phyloP scores from a whole-genome alignment of 2,113 vertebrate genomes.

The Cyrtonyx montezumae region DNA sequence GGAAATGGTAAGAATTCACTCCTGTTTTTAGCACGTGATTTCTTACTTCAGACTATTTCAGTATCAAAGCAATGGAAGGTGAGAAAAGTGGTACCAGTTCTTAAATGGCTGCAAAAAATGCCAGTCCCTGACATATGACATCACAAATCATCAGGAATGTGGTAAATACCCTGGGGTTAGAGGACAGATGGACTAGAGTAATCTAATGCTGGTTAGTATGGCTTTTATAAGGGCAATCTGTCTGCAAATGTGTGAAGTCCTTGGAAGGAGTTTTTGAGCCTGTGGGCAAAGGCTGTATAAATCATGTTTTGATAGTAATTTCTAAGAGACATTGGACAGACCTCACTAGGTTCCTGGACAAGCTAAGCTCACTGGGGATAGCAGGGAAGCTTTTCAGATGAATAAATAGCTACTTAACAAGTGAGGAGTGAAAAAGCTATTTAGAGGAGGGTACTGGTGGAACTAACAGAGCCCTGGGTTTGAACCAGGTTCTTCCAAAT shows the following conservation, averaged over 20 bases:
- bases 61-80: constrained; percentile 1
- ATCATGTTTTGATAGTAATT: not conserved
- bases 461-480: not conserved
- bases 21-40: not conserved
- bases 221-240: not conserved
- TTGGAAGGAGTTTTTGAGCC: not conserved
- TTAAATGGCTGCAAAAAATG: not conserved
- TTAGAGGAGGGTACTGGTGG: not conserved
- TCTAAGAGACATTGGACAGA: not conserved
- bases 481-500: not conserved
- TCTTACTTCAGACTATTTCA: not conserved
- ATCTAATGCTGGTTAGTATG: not conserved
- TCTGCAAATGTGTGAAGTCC: not conserved
- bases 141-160: not conserved
- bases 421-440: not conserved
- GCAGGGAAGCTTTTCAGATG: not conserved
- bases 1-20: not conserved
- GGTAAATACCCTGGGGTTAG: not conserved
- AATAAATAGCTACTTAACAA: not conserved
- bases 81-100: not conserved
- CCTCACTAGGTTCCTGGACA: not conserved
- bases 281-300: not conserved
- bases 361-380: not conserved
- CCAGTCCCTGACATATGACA: not conserved
- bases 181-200: not conserved